A percentile compares a stretch with the other conserved stretches of the same genome.
phyloP scores from a whole-genome alignment of 2,888 invertebrate species.

The Asteroscopus sphinx region DNA sequence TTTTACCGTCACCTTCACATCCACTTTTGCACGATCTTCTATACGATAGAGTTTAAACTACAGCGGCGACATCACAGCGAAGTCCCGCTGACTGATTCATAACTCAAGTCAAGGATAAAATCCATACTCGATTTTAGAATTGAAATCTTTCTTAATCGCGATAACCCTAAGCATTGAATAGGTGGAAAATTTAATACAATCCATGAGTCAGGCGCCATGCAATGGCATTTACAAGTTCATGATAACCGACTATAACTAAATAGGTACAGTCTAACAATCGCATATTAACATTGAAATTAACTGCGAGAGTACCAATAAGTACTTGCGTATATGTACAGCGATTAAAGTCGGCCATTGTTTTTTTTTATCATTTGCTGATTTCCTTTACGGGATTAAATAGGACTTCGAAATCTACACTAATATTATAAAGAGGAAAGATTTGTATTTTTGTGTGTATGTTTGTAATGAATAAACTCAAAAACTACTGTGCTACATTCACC shows the following conservation, averaged over 20 bases:
- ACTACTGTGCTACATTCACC: too few relatives aligned
- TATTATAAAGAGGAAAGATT: too few relatives aligned
- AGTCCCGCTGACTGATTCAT: too few relatives aligned
- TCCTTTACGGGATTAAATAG: constrained; percentile 21
- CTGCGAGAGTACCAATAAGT: constrained; percentile 20
- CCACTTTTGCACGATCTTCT: too few relatives aligned
- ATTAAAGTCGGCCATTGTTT: constrained; percentile 37
- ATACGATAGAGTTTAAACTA: too few relatives aligned
- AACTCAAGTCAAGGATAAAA: too few relatives aligned
- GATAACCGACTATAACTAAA: constrained; percentile 18
- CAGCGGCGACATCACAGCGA: too few relatives aligned
- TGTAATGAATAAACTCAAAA: too few relatives aligned
- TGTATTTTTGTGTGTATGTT: too few relatives aligned
- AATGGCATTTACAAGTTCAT: constrained; percentile 24
- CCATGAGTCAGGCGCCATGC: constrained; percentile 11
- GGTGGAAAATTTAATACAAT: constrained; percentile 11
- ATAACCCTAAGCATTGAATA: constrained; percentile 16
- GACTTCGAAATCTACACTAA: constrained; percentile 1
- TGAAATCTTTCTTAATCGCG: not conserved
- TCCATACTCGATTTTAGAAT: not conserved
- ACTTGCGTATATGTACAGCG: constrained; percentile 19
- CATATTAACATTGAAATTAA: constrained; percentile 45
- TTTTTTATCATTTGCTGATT: not conserved
- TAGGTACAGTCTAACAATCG: constrained; percentile 43
- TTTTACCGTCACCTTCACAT: too few relatives aligned